Base-by-base conservation (phyloP, 2,113 vertebrate genomes). In the Oryzias melastigma region DNA sequence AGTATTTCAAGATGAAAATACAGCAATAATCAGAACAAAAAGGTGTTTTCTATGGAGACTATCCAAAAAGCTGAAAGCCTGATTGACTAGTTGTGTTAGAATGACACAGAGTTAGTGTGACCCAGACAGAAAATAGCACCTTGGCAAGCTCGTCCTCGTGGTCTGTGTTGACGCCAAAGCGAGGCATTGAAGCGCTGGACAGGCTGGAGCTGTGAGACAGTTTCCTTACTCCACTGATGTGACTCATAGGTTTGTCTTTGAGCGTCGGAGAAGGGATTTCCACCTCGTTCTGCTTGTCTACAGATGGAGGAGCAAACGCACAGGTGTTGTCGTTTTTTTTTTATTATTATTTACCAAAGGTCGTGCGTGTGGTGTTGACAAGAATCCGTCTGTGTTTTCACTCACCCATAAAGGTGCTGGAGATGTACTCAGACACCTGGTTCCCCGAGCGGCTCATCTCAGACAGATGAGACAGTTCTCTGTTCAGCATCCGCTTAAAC, bases 401-500 rank as follows among this genome's bases (percentile, higher is more conserved):
- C 93, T 93, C 86, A 95, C 93, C 94, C 85, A 95, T 73, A 78
- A 95, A 95, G 45, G 93, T 95, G 68, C 77, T 93, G 81, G 94
- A 93, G 88, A 97, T 97, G 85, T 95, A 97, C 77, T 97, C 93
- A 0, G 90, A 91, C 71, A 91, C 90, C 78, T 91, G 90, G 84
- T 90, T 90, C 3, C 90, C 90, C 0, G 90, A 91, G 73, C 90
- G 90, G 67, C 90, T 91, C 87, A 90, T 91, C 75, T 91, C 90
- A 12, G 90, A 91, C 52, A 97, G 86, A 73, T 96, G 95, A 0
- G 92, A 89, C 78, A 97, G 83, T 81, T 97, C 95, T 59, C 95
- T 88, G 83, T 86, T 96, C 85, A 97, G 90, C 93, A 98, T 96
- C 78, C 95, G 89, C 75, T 93, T 96, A 77, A 98, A 96, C 95